These are phyloP conservation scores for Machimus atricapillus DNA, from an alignment of 2,888 invertebrate species.

Conservation along the genomic window DNA sequence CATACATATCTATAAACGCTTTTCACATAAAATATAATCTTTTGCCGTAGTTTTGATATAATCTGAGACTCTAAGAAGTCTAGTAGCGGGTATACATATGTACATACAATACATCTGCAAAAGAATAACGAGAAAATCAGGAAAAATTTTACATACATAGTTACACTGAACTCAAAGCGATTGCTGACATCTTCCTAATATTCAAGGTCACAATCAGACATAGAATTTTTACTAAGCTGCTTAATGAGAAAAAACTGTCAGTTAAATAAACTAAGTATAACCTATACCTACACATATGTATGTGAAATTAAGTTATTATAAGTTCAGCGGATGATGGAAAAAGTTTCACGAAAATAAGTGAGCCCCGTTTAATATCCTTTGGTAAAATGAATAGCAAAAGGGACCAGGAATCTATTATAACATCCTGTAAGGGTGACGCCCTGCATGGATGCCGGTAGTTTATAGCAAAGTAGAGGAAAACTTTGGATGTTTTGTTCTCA, in stretches of 20 bases:
- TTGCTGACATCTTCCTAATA: neutral
- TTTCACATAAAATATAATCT: neutral
- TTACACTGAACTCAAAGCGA: neutral
- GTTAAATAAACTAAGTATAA: too few relatives aligned
- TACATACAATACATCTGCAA: neutral
- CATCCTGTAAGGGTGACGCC: neutral
- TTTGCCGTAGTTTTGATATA: neutral
- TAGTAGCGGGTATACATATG: neutral
- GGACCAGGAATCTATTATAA: neutral
- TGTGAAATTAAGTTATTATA: neutral
- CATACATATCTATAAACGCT: neutral
- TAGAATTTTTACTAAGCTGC: neutral
- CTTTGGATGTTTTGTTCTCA: neutral
- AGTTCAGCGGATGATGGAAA: neutral
- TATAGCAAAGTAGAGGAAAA: constrained; percentile 6
- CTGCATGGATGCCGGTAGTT: neutral
- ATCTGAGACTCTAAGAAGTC: neutral
- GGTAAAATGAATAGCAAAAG: neutral
- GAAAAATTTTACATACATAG: neutral
- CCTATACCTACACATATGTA: too few relatives aligned
- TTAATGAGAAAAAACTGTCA: neutral
- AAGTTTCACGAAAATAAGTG: neutral
- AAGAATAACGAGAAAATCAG: neutral
- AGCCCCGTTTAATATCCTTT: neutral
- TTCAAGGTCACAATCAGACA: neutral